Conservation (phyloP, 1,140 invertebrate species). For the Brachystomella parvula region DNA sequence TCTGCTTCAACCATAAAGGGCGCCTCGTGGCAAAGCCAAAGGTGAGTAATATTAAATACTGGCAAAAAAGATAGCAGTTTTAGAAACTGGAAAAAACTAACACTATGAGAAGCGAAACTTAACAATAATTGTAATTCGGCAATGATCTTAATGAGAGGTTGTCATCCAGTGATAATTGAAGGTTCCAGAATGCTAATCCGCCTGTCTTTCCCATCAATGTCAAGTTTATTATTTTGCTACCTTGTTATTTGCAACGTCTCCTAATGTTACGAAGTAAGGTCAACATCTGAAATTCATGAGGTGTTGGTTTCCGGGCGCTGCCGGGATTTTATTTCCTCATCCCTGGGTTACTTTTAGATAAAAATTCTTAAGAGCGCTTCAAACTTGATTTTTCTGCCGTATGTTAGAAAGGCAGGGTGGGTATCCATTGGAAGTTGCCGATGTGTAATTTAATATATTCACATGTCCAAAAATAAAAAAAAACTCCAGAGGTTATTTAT, state of each 20-base stretch:
- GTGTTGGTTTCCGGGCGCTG: too few relatives aligned
- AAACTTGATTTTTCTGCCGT: too few relatives aligned
- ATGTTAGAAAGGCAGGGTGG: too few relatives aligned
- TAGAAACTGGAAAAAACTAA: neutral
- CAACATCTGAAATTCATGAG: too few relatives aligned
- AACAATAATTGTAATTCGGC: too few relatives aligned
- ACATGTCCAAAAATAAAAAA: neutral
- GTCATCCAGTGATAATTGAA: neutral
- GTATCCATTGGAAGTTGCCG: too few relatives aligned
- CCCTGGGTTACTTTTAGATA: too few relatives aligned
- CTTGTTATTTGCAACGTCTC: too few relatives aligned
- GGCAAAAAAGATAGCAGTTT: neutral
- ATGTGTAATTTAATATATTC: neutral
- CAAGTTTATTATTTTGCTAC: neutral
- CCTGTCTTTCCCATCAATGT: neutral
- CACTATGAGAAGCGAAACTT: too few relatives aligned
- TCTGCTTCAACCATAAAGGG: constrained; percentile 22
- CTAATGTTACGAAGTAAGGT: too few relatives aligned
- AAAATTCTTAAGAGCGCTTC: too few relatives aligned
- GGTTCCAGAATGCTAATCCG: neutral
- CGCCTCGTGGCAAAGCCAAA: constrained; percentile 23
- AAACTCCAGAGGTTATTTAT: neutral
- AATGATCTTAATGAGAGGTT: neutral
- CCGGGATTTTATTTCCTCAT: too few relatives aligned
- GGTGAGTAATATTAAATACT: constrained; percentile 7